Percentiles rank a stretch among this genome's conserved stretches.
Evolutionary conservation across 2,888 invertebrate species (phyloP).

Genomic region (Ophioninae sp.): DNA sequence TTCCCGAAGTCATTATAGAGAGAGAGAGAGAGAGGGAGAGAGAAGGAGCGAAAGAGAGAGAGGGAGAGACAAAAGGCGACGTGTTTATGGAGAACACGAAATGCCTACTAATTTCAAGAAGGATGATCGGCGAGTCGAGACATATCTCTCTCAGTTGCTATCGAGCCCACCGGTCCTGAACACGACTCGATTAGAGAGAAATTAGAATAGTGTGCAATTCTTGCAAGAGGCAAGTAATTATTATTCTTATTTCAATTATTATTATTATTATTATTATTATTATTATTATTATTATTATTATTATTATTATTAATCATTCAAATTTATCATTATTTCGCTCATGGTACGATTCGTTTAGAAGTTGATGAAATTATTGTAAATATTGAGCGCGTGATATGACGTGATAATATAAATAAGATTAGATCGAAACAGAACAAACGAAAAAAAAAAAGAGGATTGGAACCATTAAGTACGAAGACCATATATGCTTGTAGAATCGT

Average conservation of each 20-base stretch:
- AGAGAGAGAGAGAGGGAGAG: background rate
- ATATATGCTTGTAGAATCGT: slow-evolving; percentile 43
- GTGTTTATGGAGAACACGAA: slow-evolving; percentile 37
- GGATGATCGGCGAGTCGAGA: slow-evolving; percentile 9
- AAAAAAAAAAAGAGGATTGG: slow-evolving; percentile 9
- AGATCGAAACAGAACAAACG: background rate
- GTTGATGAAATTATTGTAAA: slow-evolving; percentile 30
- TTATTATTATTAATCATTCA: slow-evolving; percentile 25
- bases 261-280: slow-evolving; percentile 40
- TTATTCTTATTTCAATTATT: slow-evolving; percentile 43
- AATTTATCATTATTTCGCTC: slow-evolving; percentile 47
- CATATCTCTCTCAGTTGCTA: slow-evolving; percentile 25
- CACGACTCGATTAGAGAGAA: slow-evolving; percentile 50
- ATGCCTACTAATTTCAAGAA: background rate
- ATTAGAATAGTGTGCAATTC: slow-evolving; percentile 54
- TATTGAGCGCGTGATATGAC: background rate
- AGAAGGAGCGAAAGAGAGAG: slow-evolving; percentile 6
- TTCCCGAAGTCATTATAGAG: slow-evolving; percentile 36
- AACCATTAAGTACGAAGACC: slow-evolving; percentile 28
- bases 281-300: slow-evolving; percentile 43
- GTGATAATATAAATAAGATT: slow-evolving; percentile 1
- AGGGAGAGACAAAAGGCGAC: background rate
- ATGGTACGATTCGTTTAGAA: slow-evolving; percentile 44
- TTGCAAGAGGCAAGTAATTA: slow-evolving; percentile 56
- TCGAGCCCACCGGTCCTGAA: slow-evolving; percentile 35